Percentiles rank a stretch among this genome's conserved stretches.
These are phyloP conservation scores for Euleptes europaea DNA, from an alignment of 2,113 vertebrate species.

Conservation along the genomic window DNA sequence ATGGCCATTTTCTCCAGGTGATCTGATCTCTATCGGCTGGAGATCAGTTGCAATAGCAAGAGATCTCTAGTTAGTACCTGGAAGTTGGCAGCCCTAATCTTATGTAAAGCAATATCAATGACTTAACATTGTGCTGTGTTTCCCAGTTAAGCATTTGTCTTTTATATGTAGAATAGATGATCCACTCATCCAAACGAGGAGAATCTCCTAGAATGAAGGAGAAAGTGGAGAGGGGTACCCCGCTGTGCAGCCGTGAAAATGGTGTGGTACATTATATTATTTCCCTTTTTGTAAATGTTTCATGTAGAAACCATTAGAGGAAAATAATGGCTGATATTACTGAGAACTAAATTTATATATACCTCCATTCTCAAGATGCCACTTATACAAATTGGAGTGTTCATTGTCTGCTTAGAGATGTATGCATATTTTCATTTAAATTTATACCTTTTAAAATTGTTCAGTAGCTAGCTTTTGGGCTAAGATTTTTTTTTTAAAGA, in stretches of 20 bases:
- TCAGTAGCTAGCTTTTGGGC: neutral
- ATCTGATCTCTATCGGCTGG: too few species aligned
- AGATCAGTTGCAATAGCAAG: too few species aligned
- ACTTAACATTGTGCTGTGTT: conserved; percentile 14
- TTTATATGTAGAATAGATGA: conserved; percentile 48
- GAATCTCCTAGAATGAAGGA: conserved; percentile 52
- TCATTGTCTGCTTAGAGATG: neutral
- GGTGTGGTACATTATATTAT: conserved; percentile 54
- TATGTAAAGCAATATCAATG: too few species aligned
- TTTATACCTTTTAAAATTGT: neutral
- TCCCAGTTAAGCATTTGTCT: conserved; percentile 22
- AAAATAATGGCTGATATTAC: neutral
- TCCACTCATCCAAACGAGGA: conserved; percentile 43
- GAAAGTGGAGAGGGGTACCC: conserved; percentile 56
- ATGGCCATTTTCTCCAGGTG: too few species aligned
- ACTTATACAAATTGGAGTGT: neutral
- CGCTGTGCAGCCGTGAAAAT: conserved; percentile 58
- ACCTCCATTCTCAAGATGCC: neutral
- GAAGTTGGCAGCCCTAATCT: neutral
- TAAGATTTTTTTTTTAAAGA: neutral
- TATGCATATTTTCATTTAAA: neutral
- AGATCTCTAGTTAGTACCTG: too few species aligned
- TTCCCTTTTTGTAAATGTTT: neutral
- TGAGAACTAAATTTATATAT: neutral
- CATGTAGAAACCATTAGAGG: neutral